phyloP scores from a whole-genome alignment of 2,888 invertebrate species.

The Chalcis sispes region DNA sequence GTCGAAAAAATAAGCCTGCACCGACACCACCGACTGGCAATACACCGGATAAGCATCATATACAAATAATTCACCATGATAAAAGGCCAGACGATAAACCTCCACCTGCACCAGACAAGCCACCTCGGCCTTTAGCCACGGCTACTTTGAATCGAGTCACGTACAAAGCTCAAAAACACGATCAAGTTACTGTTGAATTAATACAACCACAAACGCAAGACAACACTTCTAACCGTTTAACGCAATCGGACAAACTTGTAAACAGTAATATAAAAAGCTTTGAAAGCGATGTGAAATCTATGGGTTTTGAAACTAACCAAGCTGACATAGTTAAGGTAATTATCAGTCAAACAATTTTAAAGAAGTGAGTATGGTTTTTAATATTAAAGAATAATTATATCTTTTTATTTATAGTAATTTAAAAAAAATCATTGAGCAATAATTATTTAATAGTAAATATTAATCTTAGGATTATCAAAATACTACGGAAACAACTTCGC shows the following conservation, averaged over 20 bases:
- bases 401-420: background rate
- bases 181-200: slow-evolving; percentile 74
- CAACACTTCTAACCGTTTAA: slow-evolving; percentile 45
- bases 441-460: slow-evolving; percentile 10
- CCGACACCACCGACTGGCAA: slow-evolving; percentile 81
- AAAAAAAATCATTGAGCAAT: background rate
- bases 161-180: slow-evolving; percentile 77
- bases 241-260: slow-evolving; percentile 19
- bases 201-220: slow-evolving; percentile 55
- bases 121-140: slow-evolving; percentile 80
- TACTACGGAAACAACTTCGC: background rate
- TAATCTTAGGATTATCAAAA: slow-evolving; percentile 39
- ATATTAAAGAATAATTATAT: too few relatives aligned
- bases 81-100: slow-evolving; percentile 71
- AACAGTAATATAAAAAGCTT: slow-evolving; percentile 12
- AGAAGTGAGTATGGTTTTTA: background rate
- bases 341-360: background rate
- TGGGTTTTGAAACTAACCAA: slow-evolving; percentile 48
- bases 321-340: slow-evolving; percentile 36
- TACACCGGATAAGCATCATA: slow-evolving; percentile 72
- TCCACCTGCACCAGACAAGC: slow-evolving; percentile 79
- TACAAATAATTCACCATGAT: slow-evolving; percentile 62
- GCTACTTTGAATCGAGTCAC: slow-evolving; percentile 81
- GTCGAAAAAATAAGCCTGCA: slow-evolving; percentile 87
- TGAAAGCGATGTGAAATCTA: slow-evolving; percentile 54